Base-by-base conservation (phyloP, 92 coral and sea anemone species). In the Diadumene lineata region DNA sequence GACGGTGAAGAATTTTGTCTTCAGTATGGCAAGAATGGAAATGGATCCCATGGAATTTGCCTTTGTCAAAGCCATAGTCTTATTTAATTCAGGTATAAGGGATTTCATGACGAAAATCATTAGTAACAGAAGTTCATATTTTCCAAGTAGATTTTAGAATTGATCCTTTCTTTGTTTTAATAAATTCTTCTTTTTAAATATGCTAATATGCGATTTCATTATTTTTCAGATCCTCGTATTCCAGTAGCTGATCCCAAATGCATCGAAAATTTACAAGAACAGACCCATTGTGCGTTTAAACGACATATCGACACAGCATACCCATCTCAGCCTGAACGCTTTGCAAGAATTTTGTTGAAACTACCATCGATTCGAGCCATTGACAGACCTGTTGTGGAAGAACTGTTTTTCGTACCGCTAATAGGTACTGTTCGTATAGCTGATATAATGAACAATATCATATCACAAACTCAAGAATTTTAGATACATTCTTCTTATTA, bases 71-170 rank as follows among this genome's bases (percentile, higher is more conserved):
- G 81, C 93, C 18, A 91, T 92, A 24, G 89, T 87, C 22, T 87
- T 96, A n/a, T 96, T 96, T 68, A 96, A 96, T 72, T 81, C 99
- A 72, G 99, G 99, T 96, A 57, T 7, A 50, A 71, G 15, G n/a
- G 21, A 69, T 43, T n/a, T n/a, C n/a, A 69, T 24, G 33, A 69
- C 60, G 21, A 34, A 11, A 43, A 53, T 53, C 48, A 38, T 38
- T 38, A 38, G 7, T 19, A 25, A 64, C 26, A n/a, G n/a, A n/a
- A n/a, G n/a, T n/a, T n/a, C n/a, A n/a, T n/a, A n/a, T n/a, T n/a
- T n/a, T n/a, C n/a, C n/a, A n/a, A n/a, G n/a, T n/a, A n/a, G n/a
- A n/a, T n/a, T n/a, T n/a, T n/a, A n/a, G n/a, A n/a, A n/a, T n/a
- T n/a, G n/a, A n/a, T n/a, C n/a, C n/a, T n/a, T n/a, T n/a, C n/a